Evolutionary conservation across 37 sponge, comb jelly and placozoan species (phyloP), one percentile per base, ranked within the genome.

Genomic region (Corticium candelabrum): DNA sequence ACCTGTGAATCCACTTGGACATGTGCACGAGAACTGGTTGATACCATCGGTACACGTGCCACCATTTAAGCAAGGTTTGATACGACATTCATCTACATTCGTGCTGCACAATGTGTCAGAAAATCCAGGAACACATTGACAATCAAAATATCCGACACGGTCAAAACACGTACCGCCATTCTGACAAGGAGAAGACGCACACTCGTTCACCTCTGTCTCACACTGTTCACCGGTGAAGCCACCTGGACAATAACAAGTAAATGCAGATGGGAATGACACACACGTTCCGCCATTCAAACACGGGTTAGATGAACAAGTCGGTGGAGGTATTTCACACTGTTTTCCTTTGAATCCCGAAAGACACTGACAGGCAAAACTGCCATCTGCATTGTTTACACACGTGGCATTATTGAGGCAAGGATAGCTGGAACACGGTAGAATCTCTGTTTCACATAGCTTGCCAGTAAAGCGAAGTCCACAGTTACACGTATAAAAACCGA

Each of bases 161-260:
- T 77, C 39, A 1, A 27, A 2, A 2, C 78, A 77, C 15, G 67
- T 50, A 30, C 80, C 80, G 3, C 73, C 72, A 70, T 80, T 80
- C 80, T 29, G 27, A 3, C 80, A 80, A 0, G 80, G 80, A 72
- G 4, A 7, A 27, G 69, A 32, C 68, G 56, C 38, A 80, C 73
- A 72, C 73, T 80, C 80, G 36, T 72, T n/a, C 34, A 80, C 3
- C 3, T 80, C 72, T 15, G 1, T 39, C 31, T 80, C 80, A 38
- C 80, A 80, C 21, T 68, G 29, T 37, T 27, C 21, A 3, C 80
- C 80, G n/a, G 73, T 37, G 35, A 37, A 80, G 5, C 80, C 80
- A 70, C 15, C 62, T 27, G 21, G 21, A 50, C 62, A 50, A 50
- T 21, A 21, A 21, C 62, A 50, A 21, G 15, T 50, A 50, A 50